Base-by-base conservation (phyloP, 2,797 vertebrate genomes). In the Poeciliopsis infans region DNA sequence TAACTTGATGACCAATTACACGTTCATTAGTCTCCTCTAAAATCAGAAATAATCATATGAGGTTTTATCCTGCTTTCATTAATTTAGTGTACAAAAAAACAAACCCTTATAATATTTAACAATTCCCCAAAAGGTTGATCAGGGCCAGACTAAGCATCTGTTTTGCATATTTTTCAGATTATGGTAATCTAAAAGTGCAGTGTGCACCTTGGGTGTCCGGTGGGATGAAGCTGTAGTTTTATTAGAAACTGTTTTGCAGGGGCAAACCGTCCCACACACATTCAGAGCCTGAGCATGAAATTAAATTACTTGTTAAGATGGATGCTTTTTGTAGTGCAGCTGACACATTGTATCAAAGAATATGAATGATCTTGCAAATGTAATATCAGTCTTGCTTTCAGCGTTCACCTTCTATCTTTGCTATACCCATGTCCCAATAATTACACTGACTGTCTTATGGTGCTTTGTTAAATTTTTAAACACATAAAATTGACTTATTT, bases 161-260 rank as follows among this genome's bases (percentile, higher is more conserved):
- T 85, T 90, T 91, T 86, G 77, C 83, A 89, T 88, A 86, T 88
- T 88, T 84, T 86, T 90, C 80, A 85, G 70, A 92, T 89, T 86
- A 88, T 87, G 86, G 84, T 84, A 75, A 89, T 89, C 86, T 81
- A 88, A 87, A 89, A 85, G 51, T 72, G 49, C 45, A 84, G 66
- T 76, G 75, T 81, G 75, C 80, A 77, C 82, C 80, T 80, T 64
- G 69, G 79, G 74, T 71, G 70, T 87, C 86, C 86, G 76, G 5
- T 84, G 86, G 85, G 87, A 88, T 43, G 7, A 53, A 36, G 6
- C 78, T 13, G 31, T 39, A 10, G 12, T 82, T 91, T 89, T 89
- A 89, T 91, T 91, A 86, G 78, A 90, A 87, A 80, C 75, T 72
- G 85, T 82, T 77, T 75, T 77, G 81, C 7, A 36, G 64, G 25